Evolutionary conservation across 2,888 invertebrate species (phyloP), one percentile per base, ranked within the genome.

Genomic region (Meiosimyza platycephala): DNA sequence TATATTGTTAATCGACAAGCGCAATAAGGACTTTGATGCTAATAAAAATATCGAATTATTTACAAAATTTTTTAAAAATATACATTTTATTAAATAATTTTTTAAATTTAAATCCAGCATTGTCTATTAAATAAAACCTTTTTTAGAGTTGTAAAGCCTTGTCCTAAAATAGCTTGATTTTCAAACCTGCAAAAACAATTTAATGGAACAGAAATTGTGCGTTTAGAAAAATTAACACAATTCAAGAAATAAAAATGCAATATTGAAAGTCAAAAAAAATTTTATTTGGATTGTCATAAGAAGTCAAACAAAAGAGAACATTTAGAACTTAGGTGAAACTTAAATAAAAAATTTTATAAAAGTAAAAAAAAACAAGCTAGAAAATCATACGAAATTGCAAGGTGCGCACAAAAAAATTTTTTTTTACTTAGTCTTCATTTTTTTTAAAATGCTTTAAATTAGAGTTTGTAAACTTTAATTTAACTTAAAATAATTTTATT

Each of bases 161-260:
- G 47, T 62, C 33, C 62, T 47, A 33, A 62, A 62, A 48, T 54
- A 50, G 9, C 48, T 71, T 71, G 55, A 18, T 54, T 47, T 63
- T 40, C 48, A 70, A 54, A 48, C 22, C 16, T 15, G 55, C 59
- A 59, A 65, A 64, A 54, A 59, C 28, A 68, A 54, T 47, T 60
- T 16, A 60, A 52, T 60, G 16, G 18, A 63, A 51, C 48, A 18
- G 67, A 54, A 63, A 63, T 33, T 22, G 57, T 55, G 28, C 9
- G 57, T 66, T 60, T 48, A 55, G 59, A 59, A 66, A n/a, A 47
- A 15, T 71, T 54, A 57, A 28, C 47, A 40, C 51, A 11, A 68
- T 62, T 62, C 59, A 15, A 48, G 54, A 62, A 73, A 54, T 52
- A 71, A 72, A 63, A 71, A 71, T 54, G 57, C 48, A 68, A 71